Base-by-base conservation (phyloP, 2,113 vertebrate species). In the Cyprinodon variegatus region DNA sequence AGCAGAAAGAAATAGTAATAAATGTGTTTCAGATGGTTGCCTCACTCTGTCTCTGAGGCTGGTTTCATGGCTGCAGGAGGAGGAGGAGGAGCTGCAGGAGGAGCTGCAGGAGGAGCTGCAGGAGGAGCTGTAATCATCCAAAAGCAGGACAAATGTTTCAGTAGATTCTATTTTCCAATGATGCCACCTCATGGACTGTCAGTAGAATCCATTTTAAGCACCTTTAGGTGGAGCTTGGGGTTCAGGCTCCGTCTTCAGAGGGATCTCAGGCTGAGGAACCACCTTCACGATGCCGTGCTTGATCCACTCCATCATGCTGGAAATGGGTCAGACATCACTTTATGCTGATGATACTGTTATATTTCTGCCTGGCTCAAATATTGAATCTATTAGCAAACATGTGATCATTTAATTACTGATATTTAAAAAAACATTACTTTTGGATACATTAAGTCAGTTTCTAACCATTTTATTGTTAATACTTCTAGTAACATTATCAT, bases 221-320 rank as follows among this genome's bases (percentile, higher is more conserved):
- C 90, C 88, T 90, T 77, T 71, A 7, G 53, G 0, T 1, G 65
- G 0, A 50, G 72, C 48, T 0, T 74, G 20, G 61, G 81, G 64
- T 40, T 87, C 88, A 17, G 77, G 62, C 39, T 89, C 87, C 0
- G 68, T 37, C 74, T 88, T 87, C 48, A 84, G 46, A 12, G 36
- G 72, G 4, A 46, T 41, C 81, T 87, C 89, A 4, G 93, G 94
- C 61, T 93, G 92, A 29, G 94, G 94, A 45, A 95, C 84, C 48
- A 95, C 86, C 75, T 92, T 95, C 84, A 91, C 93, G 0, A 95
- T 82, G 0, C 92, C 89, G 0, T 92, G 90, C 72, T 93, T 95
- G 22, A 95, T 76, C 94, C 94, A 95, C 1, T 89, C 84, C 0
- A 95, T 89, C 72, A 95, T 76, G 7, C 94, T 95, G 85, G 41